Conservation (phyloP, 2,113 vertebrate species). For the Ranitomeya variabilis region DNA sequence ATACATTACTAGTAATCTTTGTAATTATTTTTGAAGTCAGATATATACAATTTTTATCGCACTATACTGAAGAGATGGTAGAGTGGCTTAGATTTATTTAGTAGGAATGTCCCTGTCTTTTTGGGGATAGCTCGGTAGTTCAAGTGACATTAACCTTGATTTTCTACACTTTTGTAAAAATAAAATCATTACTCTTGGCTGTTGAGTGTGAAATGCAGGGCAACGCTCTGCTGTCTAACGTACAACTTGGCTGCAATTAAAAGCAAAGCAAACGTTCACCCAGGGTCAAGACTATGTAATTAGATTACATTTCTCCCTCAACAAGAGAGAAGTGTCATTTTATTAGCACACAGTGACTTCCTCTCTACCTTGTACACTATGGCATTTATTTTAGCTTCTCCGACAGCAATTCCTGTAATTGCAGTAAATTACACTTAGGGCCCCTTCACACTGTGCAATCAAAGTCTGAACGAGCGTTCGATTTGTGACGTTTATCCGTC, state of each 20-base stretch:
- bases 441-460: too few relatives aligned
- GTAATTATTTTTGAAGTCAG: conserved; percentile 2
- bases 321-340: conserved; percentile 50
- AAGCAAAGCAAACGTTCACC: conserved; percentile 52
- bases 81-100: neutral
- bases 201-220: conserved; percentile 33
- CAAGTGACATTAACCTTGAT: conserved; percentile 54
- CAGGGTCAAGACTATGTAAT: conserved; percentile 53
- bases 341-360: conserved; percentile 33
- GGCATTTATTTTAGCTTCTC: conserved; percentile 11
- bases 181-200: conserved; percentile 51
- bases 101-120: conserved; percentile 24
- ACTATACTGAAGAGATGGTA: neutral
- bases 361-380: neutral
- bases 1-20: neutral
- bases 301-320: conserved; percentile 51
- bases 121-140: conserved; percentile 19
- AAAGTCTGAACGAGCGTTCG: too few relatives aligned
- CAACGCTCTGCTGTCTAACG: conserved; percentile 13
- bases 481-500: too few relatives aligned
- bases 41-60: neutral
- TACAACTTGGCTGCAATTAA: conserved; percentile 51
- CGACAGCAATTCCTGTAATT: neutral
- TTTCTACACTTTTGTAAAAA: conserved; percentile 48
- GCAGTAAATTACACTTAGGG: neutral